Evolutionary conservation across 2,888 invertebrate species (phyloP), one percentile per base, ranked within the genome.

Genomic region (Heliconius hortense): DNA sequence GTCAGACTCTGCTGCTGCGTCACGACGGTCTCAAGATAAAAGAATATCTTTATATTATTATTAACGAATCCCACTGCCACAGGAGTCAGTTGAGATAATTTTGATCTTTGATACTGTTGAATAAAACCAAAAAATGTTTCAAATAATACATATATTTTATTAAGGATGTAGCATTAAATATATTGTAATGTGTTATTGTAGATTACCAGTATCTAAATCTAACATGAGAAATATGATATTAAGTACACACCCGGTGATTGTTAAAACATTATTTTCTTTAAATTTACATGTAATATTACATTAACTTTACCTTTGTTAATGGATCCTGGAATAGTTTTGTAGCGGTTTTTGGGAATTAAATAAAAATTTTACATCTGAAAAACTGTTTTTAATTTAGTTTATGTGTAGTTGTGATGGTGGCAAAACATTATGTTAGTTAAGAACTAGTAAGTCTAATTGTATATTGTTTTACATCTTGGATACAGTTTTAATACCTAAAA

Each of bases 401-500:
- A 76, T 75, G 79, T 76, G 77, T 77, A 73, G 63, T 76, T 63
- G 60, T 76, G 56, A 69, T 69, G 21, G n/a, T 31, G 31, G n/a
- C 56, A 53, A 69, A 28, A 53, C 2, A 21, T 8, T 53, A n/a
- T n/a, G 7, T 31, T 69, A n/a, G 53, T 53, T 67, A 48, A n/a
- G n/a, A 53, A n/a, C 11, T 31, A 56, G n/a, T 53, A 69, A 11
- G 11, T 69, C 7, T n/a, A 56, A 69, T 31, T 35, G 70, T 75
- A 35, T 64, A 62, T 31, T 72, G 70, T 56, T 76, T 95, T 95
- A 99, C 98, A 99, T 99, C 91, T 96, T 97, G 56, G 97, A 95
- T 31, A 99, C 97, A 59, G 99, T 97, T 88, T 97, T 97, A 63
- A 99, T 95, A 72, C 99, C 99, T 74, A 99, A 95, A 83, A 99